These are phyloP conservation scores for Sarcoramphus papa DNA, from an alignment of 2,797 vertebrate species.

Conservation along the genomic window DNA sequence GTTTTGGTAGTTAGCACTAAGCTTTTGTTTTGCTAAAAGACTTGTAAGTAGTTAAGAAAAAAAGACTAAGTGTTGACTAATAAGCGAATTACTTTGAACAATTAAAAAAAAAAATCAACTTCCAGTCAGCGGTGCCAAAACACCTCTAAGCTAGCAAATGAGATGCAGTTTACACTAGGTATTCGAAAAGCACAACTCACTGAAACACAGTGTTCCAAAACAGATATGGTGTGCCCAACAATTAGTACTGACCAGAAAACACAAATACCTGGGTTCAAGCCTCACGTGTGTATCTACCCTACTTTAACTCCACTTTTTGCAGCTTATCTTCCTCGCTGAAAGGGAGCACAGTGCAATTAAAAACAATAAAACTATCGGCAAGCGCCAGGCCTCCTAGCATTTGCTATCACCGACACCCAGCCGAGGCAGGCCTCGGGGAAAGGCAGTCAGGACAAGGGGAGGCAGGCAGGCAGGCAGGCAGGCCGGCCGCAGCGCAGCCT, in stretches of 20 bases:
- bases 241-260: fast-evolving
- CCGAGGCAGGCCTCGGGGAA: background rate
- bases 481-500: background rate
- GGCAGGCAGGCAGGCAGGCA: too few relatives aligned
- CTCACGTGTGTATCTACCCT: fast-evolving
- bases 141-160: background rate
- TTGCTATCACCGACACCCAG: background rate
- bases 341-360: fast-evolving
- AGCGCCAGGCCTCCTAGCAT: background rate
- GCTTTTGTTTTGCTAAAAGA: background rate
- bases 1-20: background rate
- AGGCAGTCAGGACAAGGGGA: background rate
- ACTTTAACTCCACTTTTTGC: background rate
- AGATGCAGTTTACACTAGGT: background rate
- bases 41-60: background rate
- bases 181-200: background rate
- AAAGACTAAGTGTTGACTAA: background rate
- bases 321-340: background rate
- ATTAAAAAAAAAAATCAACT: background rate
- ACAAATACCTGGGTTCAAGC: background rate
- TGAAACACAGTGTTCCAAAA: background rate
- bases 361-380: background rate
- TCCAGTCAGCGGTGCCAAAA: background rate
- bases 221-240: fast-evolving
- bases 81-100: background rate